Evolutionary conservation across 2,113 vertebrate genomes (phyloP), one percentile per base, ranked within the genome.

Genomic region (Paedocypris sp.): DNA sequence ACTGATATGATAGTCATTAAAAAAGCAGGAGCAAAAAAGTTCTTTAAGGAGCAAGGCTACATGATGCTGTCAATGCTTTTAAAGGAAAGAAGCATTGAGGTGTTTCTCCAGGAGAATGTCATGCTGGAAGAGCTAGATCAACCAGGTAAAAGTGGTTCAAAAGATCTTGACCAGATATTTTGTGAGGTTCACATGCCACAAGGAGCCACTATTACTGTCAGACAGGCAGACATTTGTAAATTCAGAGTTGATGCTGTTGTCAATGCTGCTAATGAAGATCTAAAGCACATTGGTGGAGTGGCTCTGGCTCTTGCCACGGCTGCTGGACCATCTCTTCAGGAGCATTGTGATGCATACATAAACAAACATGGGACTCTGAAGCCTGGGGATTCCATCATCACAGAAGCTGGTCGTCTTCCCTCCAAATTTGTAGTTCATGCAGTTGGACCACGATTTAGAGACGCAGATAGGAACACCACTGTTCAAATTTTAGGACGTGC

Each of bases 361-460:
- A 41, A 8, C 41, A 56, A 0, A 11, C 0, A 25, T 0, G 84
- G 88, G 3, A 11, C 0, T 0, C 4, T 93, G 0, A 49, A 20
- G 0, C 42, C 84, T 0, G 88, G 91, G 0, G 2, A 39, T 0
- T 82, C 78, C 0, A 4, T 82, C 13, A 68, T 81, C 5, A 88
- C 89, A 0, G 58, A 63, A 0, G 73, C 86, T 0, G 85, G 85
- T 0, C 78, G 51, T 0, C 85, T 96, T 1, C 88, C 87, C 0
- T 96, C 84, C 70, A 85, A 67, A 41, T 73, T 78, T 0, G 70
- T 97, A 1, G 72, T 97, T 5, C 92, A 96, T 0, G 85, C 90
- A 0, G 85, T 95, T 0, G 92, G 91, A 23, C 91, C 92, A 6
- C 69, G 64, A 5, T 93, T 79, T 83, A 64, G 2, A 0, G 3